Percentiles rank a stretch among this genome's conserved stretches.
These are phyloP conservation scores for Boloria euphrosyne DNA, from an alignment of 2,888 invertebrate species.

Conservation along the genomic window DNA sequence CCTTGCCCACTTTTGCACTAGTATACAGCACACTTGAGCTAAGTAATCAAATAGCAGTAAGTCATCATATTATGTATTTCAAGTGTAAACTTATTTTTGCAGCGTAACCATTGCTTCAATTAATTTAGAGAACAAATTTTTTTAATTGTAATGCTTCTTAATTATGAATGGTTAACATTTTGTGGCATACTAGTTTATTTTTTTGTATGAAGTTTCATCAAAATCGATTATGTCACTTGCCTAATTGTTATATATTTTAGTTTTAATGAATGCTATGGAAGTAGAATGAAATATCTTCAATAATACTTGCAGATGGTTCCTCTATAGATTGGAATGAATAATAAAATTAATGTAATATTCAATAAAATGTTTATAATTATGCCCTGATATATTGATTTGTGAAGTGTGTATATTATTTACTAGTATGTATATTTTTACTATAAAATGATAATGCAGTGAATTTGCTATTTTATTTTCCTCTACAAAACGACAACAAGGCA, in stretches of 20 bases:
- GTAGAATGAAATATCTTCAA: slow-evolving; percentile 29
- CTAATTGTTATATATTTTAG: slow-evolving; percentile 28
- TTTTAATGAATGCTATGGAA: slow-evolving; percentile 20
- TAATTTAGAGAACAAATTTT: slow-evolving; percentile 7
- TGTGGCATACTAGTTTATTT: slow-evolving; percentile 14
- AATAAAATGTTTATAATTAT: slow-evolving; percentile 45
- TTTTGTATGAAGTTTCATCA: slow-evolving; percentile 20
- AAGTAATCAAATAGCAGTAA: slow-evolving; percentile 12
- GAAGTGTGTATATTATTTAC: slow-evolving; percentile 75
- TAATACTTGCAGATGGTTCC: slow-evolving; percentile 34
- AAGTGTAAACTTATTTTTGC: slow-evolving; percentile 11
- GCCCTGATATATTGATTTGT: slow-evolving; percentile 71
- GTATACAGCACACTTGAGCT: slow-evolving; percentile 20
- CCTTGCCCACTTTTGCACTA: slow-evolving; percentile 48
- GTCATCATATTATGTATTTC: background rate
- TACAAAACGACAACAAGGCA: slow-evolving; percentile 2
- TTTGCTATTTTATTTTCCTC: slow-evolving; percentile 64
- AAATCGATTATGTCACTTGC: slow-evolving; percentile 23
- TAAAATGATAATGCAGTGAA: slow-evolving; percentile 80
- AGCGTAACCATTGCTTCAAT: slow-evolving; percentile 23
- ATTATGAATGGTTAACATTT: slow-evolving; percentile 9
- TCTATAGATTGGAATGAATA: slow-evolving; percentile 35
- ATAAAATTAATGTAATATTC: slow-evolving; percentile 35
- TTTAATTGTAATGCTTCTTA: background rate
- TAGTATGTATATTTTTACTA: slow-evolving; percentile 80